Base-by-base conservation (phyloP, 53 echinoderm and acorn worm genomes). In the Paelopatides confundens region DNA sequence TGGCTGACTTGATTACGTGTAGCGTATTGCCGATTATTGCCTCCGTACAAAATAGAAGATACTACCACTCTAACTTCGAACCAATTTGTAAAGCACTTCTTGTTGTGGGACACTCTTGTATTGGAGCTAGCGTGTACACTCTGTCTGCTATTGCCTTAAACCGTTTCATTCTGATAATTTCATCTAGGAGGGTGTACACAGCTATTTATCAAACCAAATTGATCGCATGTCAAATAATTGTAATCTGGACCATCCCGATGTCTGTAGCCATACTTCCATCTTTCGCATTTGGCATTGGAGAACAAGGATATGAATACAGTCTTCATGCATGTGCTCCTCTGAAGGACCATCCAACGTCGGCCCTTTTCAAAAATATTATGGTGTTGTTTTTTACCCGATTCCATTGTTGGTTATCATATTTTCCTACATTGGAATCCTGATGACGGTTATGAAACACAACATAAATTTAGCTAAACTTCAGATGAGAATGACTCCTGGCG, bases 1-100 rank as follows among this genome's bases (percentile, higher is more conserved):
- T 79, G 11, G 79, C 79, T 31, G 79, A 79, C 18, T 33, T 79
- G 51, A 79, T 79, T 28, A 53, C 79, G 12, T 79, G 79, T 32
- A 26, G 23, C 18, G 50, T 79, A 3, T 17, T 21, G 34, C 79
- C 79, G 30, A 21, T 52, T 52, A 52, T 79, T 18, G 9, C 53
- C 2, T 46, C 52, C 14, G 79, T 48, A 14, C 51, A 79, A 33
- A 15, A 30, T 47, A 14, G 18, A 28, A 79, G 27, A 24, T 31
- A 3, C n/a, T 79, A 79, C 50, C 23, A 28, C 21, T 48, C 51
- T 13, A 34, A 2, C 7, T 31, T 79, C 12, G 51, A 79, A 52
- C 54, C 50, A 10, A 79, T 79, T 29, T 79, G 79, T 14, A 17
- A n/a, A 4, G 79, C 31, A 29, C 29, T 33, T 11, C 29, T 79